Evolutionary conservation across 2,113 vertebrate species (phyloP).

Genomic region (Atlantisia rogersi): DNA sequence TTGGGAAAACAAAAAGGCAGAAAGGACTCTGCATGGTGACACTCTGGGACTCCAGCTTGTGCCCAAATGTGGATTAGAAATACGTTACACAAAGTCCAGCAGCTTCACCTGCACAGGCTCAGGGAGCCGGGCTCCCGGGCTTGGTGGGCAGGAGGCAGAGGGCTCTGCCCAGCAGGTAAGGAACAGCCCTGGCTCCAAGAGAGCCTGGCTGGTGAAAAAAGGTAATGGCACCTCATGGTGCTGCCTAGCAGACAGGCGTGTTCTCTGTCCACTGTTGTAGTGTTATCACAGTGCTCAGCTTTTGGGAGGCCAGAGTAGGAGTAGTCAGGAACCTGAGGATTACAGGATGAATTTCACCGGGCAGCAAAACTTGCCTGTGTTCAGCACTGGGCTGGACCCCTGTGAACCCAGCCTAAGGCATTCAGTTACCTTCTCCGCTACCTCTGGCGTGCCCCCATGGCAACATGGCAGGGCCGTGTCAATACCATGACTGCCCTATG

Average conservation of each 20-base stretch:
- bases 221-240: not conserved
- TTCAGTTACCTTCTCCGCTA: not conserved
- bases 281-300: not conserved
- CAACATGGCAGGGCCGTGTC: not conserved
- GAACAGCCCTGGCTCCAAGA: not conserved
- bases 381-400: not conserved
- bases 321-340: not conserved
- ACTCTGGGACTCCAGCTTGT: not conserved
- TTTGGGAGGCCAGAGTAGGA: not conserved
- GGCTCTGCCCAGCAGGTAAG: not conserved
- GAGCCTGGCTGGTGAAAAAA: not conserved
- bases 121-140: not conserved
- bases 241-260: not conserved
- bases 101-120: not conserved
- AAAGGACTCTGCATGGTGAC: not conserved
- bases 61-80: not conserved
- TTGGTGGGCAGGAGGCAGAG: not conserved
- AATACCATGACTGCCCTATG: not conserved
- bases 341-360: not conserved
- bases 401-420: not conserved
- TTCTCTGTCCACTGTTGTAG: not conserved
- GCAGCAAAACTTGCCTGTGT: not conserved
- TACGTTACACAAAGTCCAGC: not conserved
- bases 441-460: not conserved
- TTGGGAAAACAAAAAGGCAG: not conserved